Evolutionary conservation across 2,113 vertebrate species (phyloP).

Genomic region (Antennarius striatus): DNA sequence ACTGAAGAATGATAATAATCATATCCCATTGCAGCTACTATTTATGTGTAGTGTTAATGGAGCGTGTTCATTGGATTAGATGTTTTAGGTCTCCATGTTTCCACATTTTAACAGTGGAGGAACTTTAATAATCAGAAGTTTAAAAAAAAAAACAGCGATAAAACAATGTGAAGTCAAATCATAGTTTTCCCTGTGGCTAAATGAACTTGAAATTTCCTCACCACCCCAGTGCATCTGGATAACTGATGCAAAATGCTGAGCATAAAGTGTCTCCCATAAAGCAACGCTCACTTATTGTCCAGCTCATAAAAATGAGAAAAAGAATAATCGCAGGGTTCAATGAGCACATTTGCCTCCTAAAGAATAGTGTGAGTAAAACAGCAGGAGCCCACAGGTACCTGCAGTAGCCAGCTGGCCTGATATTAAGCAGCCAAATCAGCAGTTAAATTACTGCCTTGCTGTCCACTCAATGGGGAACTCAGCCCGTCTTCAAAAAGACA

Average conservation of each 20-base stretch:
- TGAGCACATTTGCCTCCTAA: slow-evolving; percentile 4
- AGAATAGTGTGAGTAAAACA: slow-evolving; percentile 11
- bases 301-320: slow-evolving; percentile 6
- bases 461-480: background rate
- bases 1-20: background rate
- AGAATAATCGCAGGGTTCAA: slow-evolving; percentile 1
- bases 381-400: slow-evolving; percentile 10
- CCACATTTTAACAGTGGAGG: background rate
- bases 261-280: background rate
- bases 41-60: background rate
- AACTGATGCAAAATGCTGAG: background rate
- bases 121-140: background rate
- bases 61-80: too few relatives aligned
- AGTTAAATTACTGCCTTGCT: background rate
- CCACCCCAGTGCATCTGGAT: background rate
- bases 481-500: background rate
- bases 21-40: too few relatives aligned
- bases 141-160: background rate
- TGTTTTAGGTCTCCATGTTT: background rate
- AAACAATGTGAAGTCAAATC: background rate
- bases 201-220: background rate
- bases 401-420: background rate
- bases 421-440: slow-evolving; percentile 6
- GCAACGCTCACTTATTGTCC: slow-evolving; percentile 2
- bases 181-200: background rate